A percentile compares a stretch with the other conserved stretches of the same genome.
Evolutionary conservation across 1,140 invertebrate genomes (phyloP).

Genomic region (Linepithema humile): DNA sequence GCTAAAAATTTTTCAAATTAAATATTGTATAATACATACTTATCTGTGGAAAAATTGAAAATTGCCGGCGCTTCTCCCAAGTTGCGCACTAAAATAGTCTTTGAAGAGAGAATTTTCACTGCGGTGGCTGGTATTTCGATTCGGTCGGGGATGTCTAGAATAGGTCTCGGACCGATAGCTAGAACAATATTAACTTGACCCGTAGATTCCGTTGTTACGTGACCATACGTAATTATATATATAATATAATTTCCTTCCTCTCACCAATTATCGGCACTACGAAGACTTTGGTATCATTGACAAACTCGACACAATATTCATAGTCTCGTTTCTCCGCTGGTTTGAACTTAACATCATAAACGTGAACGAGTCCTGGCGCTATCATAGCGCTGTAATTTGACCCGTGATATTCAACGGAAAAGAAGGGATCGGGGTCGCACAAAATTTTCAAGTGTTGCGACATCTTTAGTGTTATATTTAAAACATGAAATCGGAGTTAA

Average conservation of each 20-base stretch:
- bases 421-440: slow-evolving; percentile 71
- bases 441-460: slow-evolving; percentile 71
- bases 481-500: slow-evolving; percentile 14
- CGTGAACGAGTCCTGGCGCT: slow-evolving; percentile 79
- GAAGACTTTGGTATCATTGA: slow-evolving; percentile 73
- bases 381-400: slow-evolving; percentile 71
- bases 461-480: slow-evolving; percentile 65
- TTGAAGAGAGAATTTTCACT: slow-evolving; percentile 79
- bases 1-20: not conserved
- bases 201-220: not conserved
- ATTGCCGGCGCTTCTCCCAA: slow-evolving; percentile 74
- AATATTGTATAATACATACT: slow-evolving; percentile 59
- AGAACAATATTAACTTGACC: slow-evolving; percentile 21
- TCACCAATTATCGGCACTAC: slow-evolving; percentile 76
- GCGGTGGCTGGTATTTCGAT: slow-evolving; percentile 80
- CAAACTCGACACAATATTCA: slow-evolving; percentile 74
- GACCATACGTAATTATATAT: not conserved
- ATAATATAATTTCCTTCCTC: slow-evolving; percentile 22
- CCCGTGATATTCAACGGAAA: slow-evolving; percentile 75
- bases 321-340: slow-evolving; percentile 78
- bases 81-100: slow-evolving; percentile 80
- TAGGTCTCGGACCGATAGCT: slow-evolving; percentile 81
- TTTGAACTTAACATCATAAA: slow-evolving; percentile 77
- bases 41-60: slow-evolving; percentile 76
- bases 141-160: slow-evolving; percentile 83